Evolutionary conservation across 2,888 invertebrate species (phyloP), one percentile per base, ranked within the genome.

Genomic region (Dasysyrphus albostriatus): DNA sequence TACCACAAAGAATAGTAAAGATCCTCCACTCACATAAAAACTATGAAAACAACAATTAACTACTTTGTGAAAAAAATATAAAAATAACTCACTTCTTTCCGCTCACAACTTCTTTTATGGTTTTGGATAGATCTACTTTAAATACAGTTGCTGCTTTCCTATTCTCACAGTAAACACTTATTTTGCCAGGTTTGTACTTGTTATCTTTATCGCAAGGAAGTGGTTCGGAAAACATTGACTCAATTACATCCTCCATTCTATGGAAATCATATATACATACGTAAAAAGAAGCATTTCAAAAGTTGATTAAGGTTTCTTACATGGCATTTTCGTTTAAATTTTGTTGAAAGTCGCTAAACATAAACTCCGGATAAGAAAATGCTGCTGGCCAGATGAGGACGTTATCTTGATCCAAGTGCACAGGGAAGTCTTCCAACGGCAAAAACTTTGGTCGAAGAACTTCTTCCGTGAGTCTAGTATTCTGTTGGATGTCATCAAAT

Each of bases 301-400:
- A 19, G 19, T 12, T 39, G 6, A 47, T 47, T 93, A 89, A 49
- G 92, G 93, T 89, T 90, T 91, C 91, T 91, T 94, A 95, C 94
- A 94, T 93, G 0, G 94, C 94, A 89, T 95, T 94, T 93, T 98
- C 98, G 10, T 95, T 94, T 90, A 98, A 97, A 79, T 95, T 94
- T 91, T 96, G 95, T 51, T 99, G 94, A 89, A 98, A 97, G 92
- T 99, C 99, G 65, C 97, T 96, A 89, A 96, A 95, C 80, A 95
- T 94, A 90, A 96, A 96, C 92, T 98, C 98, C 0, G 98, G 98
- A 92, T 98, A 99, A 12, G 97, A 93, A 88, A 98, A 95, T 19
- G 97, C 93, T 0, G 98, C 96, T 0, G 98, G 98, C 98, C 98
- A 99, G 69, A 95, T 93, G 12, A 99, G 92, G 54, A 93, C 91